Percentiles rank a stretch among this genome's conserved stretches.
phyloP scores from a whole-genome alignment of 2,797 vertebrate species.

The Orestias chungarensis region DNA sequence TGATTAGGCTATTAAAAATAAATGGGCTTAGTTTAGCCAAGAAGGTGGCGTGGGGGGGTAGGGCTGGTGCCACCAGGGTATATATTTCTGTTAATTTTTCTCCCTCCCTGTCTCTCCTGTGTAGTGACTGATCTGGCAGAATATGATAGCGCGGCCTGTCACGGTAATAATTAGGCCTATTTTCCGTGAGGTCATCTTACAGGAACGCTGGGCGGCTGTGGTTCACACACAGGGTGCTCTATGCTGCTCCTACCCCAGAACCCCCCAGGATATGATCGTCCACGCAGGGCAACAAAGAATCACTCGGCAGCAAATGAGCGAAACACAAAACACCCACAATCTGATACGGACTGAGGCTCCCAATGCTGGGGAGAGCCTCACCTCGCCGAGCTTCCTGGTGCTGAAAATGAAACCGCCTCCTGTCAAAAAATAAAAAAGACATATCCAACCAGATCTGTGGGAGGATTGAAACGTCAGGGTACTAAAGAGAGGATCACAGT shows the following conservation, averaged over 20 bases:
- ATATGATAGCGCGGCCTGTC: constrained; percentile 85
- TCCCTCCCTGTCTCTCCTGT: constrained; percentile 47
- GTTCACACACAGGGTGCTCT: constrained; percentile 82
- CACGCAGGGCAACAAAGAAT: constrained; percentile 72
- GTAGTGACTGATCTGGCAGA: constrained; percentile 81
- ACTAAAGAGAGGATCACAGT: constrained; percentile 26
- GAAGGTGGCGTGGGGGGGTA: constrained; percentile 31
- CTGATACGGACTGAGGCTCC: constrained; percentile 66
- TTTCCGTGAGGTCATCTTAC: constrained; percentile 86
- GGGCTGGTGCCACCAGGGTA: constrained; percentile 67
- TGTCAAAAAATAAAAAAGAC: constrained; percentile 17
- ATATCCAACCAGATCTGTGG: constrained; percentile 50
- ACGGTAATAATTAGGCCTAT: constrained; percentile 85
- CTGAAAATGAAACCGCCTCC: constrained; percentile 44
- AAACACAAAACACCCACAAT: constrained; percentile 73
- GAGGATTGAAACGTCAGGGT: constrained; percentile 57
- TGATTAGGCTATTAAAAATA: constrained; percentile 84
- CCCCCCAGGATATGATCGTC: constrained; percentile 73
- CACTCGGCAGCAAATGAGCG: constrained; percentile 73
- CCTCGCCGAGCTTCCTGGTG: constrained; percentile 41
- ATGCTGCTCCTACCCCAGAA: constrained; percentile 69
- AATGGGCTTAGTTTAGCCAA: constrained; percentile 73
- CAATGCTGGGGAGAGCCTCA: constrained; percentile 57
- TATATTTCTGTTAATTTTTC: constrained; percentile 86
- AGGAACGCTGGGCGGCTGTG: constrained; percentile 82